Evolutionary conservation across 2,888 invertebrate genomes (phyloP).

Genomic region (Athetis lepigone): DNA sequence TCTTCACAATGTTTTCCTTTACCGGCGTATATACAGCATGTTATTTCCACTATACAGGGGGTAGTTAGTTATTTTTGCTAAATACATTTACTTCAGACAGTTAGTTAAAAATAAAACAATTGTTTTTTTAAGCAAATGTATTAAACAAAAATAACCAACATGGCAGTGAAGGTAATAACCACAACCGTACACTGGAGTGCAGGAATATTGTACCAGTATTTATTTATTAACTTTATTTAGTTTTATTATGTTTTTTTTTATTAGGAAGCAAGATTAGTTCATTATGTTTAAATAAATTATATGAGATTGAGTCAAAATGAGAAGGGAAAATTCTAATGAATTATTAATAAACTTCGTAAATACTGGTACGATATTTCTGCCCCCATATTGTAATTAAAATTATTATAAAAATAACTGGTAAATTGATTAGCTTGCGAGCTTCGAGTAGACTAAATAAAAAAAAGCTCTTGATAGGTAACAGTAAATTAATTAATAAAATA

Average conservation of each 20-base stretch:
- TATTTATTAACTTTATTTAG: neutral
- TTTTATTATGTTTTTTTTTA: no score
- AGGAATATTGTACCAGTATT: conserved; percentile 44
- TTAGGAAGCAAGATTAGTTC: no score
- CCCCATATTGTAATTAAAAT: conserved; percentile 30
- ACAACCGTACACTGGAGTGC: conserved; percentile 49
- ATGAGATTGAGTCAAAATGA: neutral
- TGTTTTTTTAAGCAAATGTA: conserved; percentile 86
- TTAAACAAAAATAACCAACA: conserved; percentile 86
- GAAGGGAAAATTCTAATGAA: neutral
- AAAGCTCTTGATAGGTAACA: neutral
- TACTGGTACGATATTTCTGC: conserved; percentile 39
- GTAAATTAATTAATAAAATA: neutral
- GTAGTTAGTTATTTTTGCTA: conserved; percentile 81
- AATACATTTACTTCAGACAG: conserved; percentile 89
- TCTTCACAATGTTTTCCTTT: neutral
- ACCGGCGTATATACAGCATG: conserved; percentile 29
- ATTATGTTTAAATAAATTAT: neutral
- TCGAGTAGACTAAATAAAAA: conserved; percentile 19
- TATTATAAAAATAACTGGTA: conserved; percentile 45
- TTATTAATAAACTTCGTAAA: neutral
- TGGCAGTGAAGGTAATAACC: conserved; percentile 55
- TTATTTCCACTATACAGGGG: conserved; percentile 49
- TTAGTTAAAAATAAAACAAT: conserved; percentile 89
- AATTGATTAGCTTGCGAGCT: conserved; percentile 25